A percentile compares a stretch with the other conserved stretches of the same genome.
phyloP scores from a whole-genome alignment of 2,888 invertebrate species.

The Shargacucullia verbasci region DNA sequence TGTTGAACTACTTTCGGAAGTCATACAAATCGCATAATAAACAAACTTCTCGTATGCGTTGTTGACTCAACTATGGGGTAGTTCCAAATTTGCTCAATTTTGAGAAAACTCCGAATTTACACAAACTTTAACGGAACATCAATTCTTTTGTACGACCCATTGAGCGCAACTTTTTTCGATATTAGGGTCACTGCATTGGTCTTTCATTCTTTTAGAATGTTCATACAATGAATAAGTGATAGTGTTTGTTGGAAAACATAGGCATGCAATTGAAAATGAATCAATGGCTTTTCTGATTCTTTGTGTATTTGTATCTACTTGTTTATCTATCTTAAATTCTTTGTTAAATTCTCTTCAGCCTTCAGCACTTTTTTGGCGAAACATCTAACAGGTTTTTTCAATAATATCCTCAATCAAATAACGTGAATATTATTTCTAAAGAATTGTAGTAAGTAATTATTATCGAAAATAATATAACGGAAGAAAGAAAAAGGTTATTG shows the following conservation, averaged over 20 bases:
- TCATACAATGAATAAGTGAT: conserved; percentile 25
- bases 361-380: too few relatives aligned
- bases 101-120: conserved; percentile 2
- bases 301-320: too few relatives aligned
- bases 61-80: conserved; percentile 13
- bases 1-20: not conserved
- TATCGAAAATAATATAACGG: too few relatives aligned
- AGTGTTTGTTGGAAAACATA: conserved; percentile 19
- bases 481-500: too few relatives aligned
- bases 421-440: too few relatives aligned
- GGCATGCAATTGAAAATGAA: conserved; percentile 8
- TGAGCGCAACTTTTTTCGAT: conserved; percentile 1
- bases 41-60: conserved; percentile 18
- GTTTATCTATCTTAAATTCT: too few relatives aligned
- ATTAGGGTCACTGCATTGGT: conserved; percentile 21
- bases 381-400: too few relatives aligned
- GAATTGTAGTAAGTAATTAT: too few relatives aligned
- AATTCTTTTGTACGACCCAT: conserved; percentile 26
- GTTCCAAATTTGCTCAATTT: conserved; percentile 27
- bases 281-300: conserved; percentile 6
- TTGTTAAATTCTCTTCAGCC: too few relatives aligned
- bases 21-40: conserved; percentile 4
- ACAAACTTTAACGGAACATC: conserved; percentile 13
- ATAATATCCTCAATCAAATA: too few relatives aligned
- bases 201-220: conserved; percentile 17